Conservation (phyloP, 2,888 invertebrate species). For the Bombylius discolor region DNA sequence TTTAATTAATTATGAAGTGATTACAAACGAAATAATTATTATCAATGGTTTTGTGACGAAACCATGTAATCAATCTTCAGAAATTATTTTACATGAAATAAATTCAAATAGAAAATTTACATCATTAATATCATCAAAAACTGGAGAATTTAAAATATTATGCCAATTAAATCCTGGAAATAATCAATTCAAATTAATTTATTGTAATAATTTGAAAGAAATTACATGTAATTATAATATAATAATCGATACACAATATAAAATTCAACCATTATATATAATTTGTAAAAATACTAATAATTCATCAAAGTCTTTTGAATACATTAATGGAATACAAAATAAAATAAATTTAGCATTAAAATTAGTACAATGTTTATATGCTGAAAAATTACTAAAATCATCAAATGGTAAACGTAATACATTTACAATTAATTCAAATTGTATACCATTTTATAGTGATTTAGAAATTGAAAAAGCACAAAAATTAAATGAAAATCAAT, state of each 20-base stretch:
- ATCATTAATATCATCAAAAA: constrained; percentile 17
- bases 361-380: constrained; percentile 73
- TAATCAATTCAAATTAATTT: constrained; percentile 12
- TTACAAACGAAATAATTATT: constrained; percentile 27
- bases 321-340: constrained; percentile 51
- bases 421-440: constrained; percentile 64
- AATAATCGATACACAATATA: constrained; percentile 7
- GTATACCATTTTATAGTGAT: constrained; percentile 59
- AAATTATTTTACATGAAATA: neutral
- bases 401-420: constrained; percentile 50
- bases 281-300: constrained; percentile 70
- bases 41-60: constrained; percentile 27
- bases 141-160: constrained; percentile 28
- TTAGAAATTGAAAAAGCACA: constrained; percentile 57
- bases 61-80: constrained; percentile 13
- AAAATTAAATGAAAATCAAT: constrained; percentile 57
- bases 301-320: constrained; percentile 50
- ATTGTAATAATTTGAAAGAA: constrained; percentile 18
- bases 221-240: constrained; percentile 8
- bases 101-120: constrained; percentile 1
- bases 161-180: constrained; percentile 18
- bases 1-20: constrained; percentile 22
- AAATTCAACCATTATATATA: constrained; percentile 59
- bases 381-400: constrained; percentile 72
- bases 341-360: constrained; percentile 65